These are phyloP conservation scores for Phyto melanocephala DNA, from an alignment of 2,888 invertebrate species.

Conservation along the genomic window DNA sequence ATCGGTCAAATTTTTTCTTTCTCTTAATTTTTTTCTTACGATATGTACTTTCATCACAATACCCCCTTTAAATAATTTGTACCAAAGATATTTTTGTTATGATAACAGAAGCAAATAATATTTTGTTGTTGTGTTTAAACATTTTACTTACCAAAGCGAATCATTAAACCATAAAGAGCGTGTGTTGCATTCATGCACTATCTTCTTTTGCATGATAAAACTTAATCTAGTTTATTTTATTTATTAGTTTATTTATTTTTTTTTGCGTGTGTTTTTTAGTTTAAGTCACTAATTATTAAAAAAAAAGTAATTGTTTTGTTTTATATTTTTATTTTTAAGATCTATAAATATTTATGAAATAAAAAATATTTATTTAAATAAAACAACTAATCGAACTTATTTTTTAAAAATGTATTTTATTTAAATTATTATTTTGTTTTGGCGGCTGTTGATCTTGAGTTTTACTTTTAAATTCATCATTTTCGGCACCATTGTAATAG, in stretches of 20 bases:
- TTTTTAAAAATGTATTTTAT: background rate
- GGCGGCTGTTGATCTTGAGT: background rate
- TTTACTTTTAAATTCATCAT: constrained; percentile 34
- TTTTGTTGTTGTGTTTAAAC: background rate
- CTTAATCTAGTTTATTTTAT: constrained; percentile 49
- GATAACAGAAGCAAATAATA: background rate
- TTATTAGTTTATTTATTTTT: background rate
- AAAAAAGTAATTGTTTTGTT: constrained; percentile 18
- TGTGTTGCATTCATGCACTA: constrained; percentile 44
- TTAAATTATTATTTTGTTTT: background rate
- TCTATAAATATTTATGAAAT: background rate
- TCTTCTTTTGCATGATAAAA: constrained; percentile 35
- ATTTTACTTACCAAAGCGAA: constrained; percentile 49
- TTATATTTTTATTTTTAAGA: constrained; percentile 32
- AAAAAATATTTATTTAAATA: constrained; percentile 19
- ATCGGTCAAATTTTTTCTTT: no score
- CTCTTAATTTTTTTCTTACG: no score
- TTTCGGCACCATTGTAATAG: constrained; percentile 31
- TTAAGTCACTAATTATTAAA: constrained; percentile 32
- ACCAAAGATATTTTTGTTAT: constrained; percentile 28
- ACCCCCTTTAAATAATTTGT: background rate
- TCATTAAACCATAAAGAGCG: constrained; percentile 55
- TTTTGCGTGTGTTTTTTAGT: constrained; percentile 21
- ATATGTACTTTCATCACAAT: no score
- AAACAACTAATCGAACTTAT: background rate